Base-by-base conservation (phyloP, 1,140 invertebrate genomes). In the Hylaeus anthracinus region DNA sequence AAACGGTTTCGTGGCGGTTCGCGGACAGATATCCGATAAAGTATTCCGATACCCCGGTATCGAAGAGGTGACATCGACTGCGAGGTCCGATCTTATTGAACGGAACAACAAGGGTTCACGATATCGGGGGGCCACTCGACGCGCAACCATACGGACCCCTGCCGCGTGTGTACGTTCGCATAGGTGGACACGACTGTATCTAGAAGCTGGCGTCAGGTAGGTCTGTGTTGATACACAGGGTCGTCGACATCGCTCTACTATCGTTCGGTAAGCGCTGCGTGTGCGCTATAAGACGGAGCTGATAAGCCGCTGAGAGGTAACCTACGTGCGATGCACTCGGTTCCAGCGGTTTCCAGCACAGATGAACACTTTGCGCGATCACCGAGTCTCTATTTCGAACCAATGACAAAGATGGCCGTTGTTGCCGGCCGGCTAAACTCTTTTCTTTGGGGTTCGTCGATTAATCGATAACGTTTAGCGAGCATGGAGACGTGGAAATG, bases 141-240 rank as follows among this genome's bases (percentile, higher is more conserved):
- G 26, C 26, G 26, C 26, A 26, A 26, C 26, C 26, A 26, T 26
- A 26, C 26, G 26, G 26, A 26, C 26, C 26, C 0, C 26, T 12
- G 4, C n/a, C n/a, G n/a, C 71, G 10, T 12, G 37, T 53, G 12
- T 9, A 0, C 8, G 43, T 4, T 9, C 43, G 4, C 43, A 8
- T n/a, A 45, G 51, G 26, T 53, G 61, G n/a, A 65, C 45, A 5
- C 6, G 58, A 39, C 48, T 77, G 55, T 64, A 86, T 79, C 70
- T 67, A 63, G 70, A 79, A 86, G 51, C 37, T 86, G 74, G 71
- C 76, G 72, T 83, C 85, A 86, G 85, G 81, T 86, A 86, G 67
- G 37, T 77, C 48, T 70, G 64, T 73, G 51, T 86, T 79, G 81
- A 86, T 81, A 72, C 41, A 65, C 41, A 58, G 74, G 85, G 85